Base-by-base conservation (phyloP, 2,888 invertebrate species). In the Rhaphigaster nebulosa region DNA sequence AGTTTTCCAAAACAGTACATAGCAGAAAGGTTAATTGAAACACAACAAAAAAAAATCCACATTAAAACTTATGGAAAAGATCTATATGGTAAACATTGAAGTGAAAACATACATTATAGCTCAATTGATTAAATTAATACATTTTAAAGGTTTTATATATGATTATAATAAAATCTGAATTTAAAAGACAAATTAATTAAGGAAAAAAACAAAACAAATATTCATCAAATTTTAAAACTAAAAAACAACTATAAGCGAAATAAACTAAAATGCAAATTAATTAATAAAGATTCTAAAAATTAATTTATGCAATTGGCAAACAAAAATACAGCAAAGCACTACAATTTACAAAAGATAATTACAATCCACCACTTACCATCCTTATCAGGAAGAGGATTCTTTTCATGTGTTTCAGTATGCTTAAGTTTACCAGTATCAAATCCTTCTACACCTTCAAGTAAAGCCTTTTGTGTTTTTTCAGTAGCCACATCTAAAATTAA, bases 341-440 rank as follows among this genome's bases (percentile, higher is more conserved):
- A n/a, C n/a, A 38, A n/a, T 8, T 26, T 45, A 50, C 29, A 50
- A 87, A 88, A 76, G n/a, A 91, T 38, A 26, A 89, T 50, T 20
- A 65, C 18, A 70, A 38, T n/a, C n/a, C n/a, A n/a, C 38, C 89
- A 92, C 93, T 93, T 95, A 98, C 98, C 98, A 95, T 97, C 97
- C 96, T 98, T 97, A 94, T 98, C 98, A 87, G 98, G 98, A 93
- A 98, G 96, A 90, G 97, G 96, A 94, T 98, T 98, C 94, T 98
- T 98, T 94, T 98, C 98, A 93, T 97, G 96, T 91, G 98, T 98
- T 94, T 98, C 97, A 89, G 98, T 97, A 94, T 97, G 98, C 94
- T 98, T 98, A 94, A 98, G 94, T 94, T 96, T 96, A 93, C 95
- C 96, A 91, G 97, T 95, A 94, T 98, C 97, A 94, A 98, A 98